A percentile compares a stretch with the other conserved stretches of the same genome.
phyloP scores from a whole-genome alignment of 2,113 vertebrate genomes.

The Dasyurus viverrinus region DNA sequence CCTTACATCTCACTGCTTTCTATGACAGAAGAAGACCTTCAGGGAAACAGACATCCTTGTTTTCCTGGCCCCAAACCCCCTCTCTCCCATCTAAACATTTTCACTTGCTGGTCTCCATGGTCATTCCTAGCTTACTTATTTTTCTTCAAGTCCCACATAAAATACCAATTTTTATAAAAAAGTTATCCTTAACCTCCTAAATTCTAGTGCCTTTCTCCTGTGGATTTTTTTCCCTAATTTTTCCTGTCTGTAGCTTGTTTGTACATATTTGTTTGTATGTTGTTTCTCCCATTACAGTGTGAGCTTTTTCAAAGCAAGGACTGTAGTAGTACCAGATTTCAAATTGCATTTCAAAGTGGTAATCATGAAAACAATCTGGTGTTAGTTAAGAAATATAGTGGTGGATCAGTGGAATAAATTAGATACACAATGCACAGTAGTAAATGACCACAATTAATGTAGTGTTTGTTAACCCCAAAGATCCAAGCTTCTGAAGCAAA shows the following conservation, averaged over 20 bases:
- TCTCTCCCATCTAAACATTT: background rate
- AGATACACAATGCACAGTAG: background rate
- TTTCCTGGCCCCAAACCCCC: background rate
- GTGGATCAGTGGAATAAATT: background rate
- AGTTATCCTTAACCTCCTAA: background rate
- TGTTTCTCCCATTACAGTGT: background rate
- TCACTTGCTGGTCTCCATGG: background rate
- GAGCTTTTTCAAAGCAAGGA: background rate
- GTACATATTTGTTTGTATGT: background rate
- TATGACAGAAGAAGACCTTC: background rate
- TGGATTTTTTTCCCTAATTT: background rate
- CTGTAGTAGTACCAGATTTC: background rate
- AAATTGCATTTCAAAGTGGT: background rate
- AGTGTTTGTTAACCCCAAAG: background rate
- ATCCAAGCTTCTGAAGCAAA: background rate
- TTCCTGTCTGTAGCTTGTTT: background rate
- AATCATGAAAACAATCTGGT: background rate
- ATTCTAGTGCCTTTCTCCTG: background rate
- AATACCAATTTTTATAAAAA: background rate
- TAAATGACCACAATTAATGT: background rate
- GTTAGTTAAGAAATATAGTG: background rate
- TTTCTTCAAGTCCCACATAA: background rate
- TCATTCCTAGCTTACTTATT: background rate
- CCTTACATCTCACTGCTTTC: background rate
- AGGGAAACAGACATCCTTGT: background rate